Evolutionary conservation across 2,888 invertebrate species (phyloP), one percentile per base, ranked within the genome.

Genomic region (Leptopterna dolabrata): DNA sequence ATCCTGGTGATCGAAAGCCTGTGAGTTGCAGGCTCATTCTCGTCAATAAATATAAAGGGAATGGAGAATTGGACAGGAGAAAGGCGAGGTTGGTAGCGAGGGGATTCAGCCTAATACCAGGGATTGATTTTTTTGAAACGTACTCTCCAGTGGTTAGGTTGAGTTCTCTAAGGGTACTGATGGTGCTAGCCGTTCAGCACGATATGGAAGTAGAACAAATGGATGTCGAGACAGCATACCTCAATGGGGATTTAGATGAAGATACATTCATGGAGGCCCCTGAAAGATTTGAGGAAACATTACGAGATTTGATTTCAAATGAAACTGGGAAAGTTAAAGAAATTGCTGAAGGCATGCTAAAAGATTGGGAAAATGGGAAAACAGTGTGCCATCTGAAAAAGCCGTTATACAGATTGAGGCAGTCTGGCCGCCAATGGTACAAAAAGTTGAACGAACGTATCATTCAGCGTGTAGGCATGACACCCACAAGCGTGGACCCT

Each of bases 371-470:
- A 70, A 70, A 70, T 70, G 70, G 70, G 13, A 45, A 45, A 24
- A 45, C 3, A 82, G 47, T 89, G 73, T 88, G 89, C 3, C 86
- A 71, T 4, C 47, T 90, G 19, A 84, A 81, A 27, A 89, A 89
- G 51, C 88, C 89, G 24, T 45, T 90, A 0, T 90, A 90, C 45
- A 89, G 89, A 13, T 86, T 90, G 13, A 90, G 89, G 30, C 89
- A 90, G 76, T 73, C 83, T 2, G 86, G 81, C 36, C 84, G 88
- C 3, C 78, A 63, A 7, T 89, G 89, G 87, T 87, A 89, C 43
- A 30, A 71, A 13, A 87, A 41, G 27, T 81, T 86, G 24, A 43
- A 70, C 29, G 45, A 82, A 29, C 19, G 51, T 19, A 29, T 89
- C 14, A 47, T 16, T 29, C 16, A 27, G 13, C 29, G 87, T n/a